Conservation (phyloP, 2,113 vertebrate species). For the Brachirus orientalis region DNA sequence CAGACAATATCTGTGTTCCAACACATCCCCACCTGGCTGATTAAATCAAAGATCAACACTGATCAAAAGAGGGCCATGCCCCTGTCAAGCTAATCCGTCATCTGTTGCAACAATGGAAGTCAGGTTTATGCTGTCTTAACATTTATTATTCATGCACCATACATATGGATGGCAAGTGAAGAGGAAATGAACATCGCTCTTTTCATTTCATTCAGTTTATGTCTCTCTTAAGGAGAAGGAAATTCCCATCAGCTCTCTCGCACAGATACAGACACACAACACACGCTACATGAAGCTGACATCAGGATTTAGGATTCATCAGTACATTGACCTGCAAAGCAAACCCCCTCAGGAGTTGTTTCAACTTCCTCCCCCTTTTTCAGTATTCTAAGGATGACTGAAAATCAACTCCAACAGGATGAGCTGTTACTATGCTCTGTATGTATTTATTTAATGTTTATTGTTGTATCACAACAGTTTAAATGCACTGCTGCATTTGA, state of each 20-base stretch:
- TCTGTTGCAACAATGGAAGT: constrained; percentile 46
- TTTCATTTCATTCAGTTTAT: constrained; percentile 34
- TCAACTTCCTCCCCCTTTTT: constrained; percentile 11
- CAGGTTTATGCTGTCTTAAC: constrained; percentile 49
- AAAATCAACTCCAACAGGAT: constrained; percentile 2
- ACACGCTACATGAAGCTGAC: not conserved
- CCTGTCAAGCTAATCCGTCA: constrained; percentile 57
- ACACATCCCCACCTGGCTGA: constrained; percentile 53
- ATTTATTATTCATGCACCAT: constrained; percentile 66
- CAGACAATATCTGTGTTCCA: constrained; percentile 32
- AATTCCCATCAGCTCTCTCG: not conserved
- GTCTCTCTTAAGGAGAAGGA: constrained; percentile 25
- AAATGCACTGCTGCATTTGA: not conserved
- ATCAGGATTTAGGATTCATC: constrained; percentile 23
- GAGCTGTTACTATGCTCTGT: not conserved
- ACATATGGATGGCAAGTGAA: constrained; percentile 39
- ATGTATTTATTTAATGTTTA: not conserved
- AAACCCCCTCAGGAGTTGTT: constrained; percentile 16
- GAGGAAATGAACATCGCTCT: constrained; percentile 41
- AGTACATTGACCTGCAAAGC: constrained; percentile 50
- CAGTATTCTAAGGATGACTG: constrained; percentile 1
- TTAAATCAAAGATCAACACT: constrained; percentile 55
- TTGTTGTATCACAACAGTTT: not conserved
- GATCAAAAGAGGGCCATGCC: constrained; percentile 53
- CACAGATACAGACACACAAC: constrained; percentile 3